These are phyloP conservation scores for Phenganax marumi DNA, from an alignment of 92 coral and sea anemone species.

Conservation along the genomic window DNA sequence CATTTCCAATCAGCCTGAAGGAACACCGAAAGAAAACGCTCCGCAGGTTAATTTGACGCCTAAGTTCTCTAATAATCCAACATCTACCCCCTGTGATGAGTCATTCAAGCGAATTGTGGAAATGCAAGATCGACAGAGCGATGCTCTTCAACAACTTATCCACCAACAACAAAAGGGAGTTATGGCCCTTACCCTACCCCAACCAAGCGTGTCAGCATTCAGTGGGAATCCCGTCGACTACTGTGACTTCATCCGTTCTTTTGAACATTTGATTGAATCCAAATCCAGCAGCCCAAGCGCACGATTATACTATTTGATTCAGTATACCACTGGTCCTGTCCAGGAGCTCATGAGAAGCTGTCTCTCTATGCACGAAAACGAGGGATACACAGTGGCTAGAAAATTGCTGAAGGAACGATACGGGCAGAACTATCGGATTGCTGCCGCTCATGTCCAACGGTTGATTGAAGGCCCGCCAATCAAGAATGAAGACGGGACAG, in stretches of 20 bases:
- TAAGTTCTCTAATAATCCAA: not conserved
- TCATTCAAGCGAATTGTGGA: slow-evolving; percentile 31
- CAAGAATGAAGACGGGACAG: slow-evolving; percentile 25
- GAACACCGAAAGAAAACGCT: not conserved
- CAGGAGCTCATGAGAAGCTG: slow-evolving; percentile 52
- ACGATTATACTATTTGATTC: slow-evolving; percentile 44
- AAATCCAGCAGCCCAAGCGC: not conserved
- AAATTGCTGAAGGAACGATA: slow-evolving; percentile 42
- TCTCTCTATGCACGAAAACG: slow-evolving; percentile 38
- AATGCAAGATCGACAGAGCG: slow-evolving; percentile 36
- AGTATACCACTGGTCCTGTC: slow-evolving; percentile 47
- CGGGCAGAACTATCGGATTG: slow-evolving; percentile 54
- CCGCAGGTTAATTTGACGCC: not conserved
- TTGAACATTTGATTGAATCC: too few relatives aligned
- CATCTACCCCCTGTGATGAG: slow-evolving; percentile 22
- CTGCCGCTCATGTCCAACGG: slow-evolving; percentile 41
- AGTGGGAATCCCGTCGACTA: too few relatives aligned
- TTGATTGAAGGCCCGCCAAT: slow-evolving; percentile 35
- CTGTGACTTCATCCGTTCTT: too few relatives aligned
- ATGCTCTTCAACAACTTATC: slow-evolving; percentile 32
- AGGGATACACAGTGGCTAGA: slow-evolving; percentile 35
- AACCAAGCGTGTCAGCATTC: not conserved
- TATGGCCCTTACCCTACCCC: slow-evolving; percentile 4
- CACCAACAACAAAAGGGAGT: slow-evolving; percentile 37
- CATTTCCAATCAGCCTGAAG: not conserved